Conservation (phyloP, 2,888 invertebrate genomes). For the Phoenoteleia sp. region DNA sequence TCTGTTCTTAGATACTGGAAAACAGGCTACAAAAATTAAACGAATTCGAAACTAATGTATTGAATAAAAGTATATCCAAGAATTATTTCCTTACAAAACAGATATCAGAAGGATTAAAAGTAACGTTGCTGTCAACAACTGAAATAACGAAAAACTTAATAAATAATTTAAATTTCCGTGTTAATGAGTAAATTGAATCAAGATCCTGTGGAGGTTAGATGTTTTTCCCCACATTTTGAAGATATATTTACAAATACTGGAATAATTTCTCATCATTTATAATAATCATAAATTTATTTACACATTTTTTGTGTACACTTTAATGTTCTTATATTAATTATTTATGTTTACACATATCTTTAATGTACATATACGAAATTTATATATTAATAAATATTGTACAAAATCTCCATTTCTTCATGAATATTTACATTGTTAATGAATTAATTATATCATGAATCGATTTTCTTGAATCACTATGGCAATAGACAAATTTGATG, state of each 20-base stretch:
- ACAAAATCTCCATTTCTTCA: background rate
- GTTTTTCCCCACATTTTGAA: background rate
- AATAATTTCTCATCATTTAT: background rate
- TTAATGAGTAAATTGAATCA: conserved; percentile 72
- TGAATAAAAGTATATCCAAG: conserved; percentile 33
- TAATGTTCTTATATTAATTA: background rate
- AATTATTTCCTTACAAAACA: conserved; percentile 63
- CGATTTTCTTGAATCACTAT: background rate
- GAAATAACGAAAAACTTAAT: conserved; percentile 61
- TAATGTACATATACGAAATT: background rate
- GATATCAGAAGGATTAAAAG: conserved; percentile 72
- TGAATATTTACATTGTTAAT: background rate
- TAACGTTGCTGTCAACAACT: conserved; percentile 67
- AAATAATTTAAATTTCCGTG: conserved; percentile 57
- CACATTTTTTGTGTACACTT: no score
- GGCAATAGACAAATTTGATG: background rate
- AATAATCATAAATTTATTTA: background rate
- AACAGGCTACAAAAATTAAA: conserved; percentile 57
- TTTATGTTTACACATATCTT: background rate
- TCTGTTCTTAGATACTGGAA: conserved; percentile 52
- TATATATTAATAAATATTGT: background rate
- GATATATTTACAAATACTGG: background rate
- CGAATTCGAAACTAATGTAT: conserved; percentile 62
- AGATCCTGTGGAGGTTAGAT: conserved; percentile 72
- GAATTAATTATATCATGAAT: background rate